Evolutionary conservation across 2,113 vertebrate genomes (phyloP).

Genomic region (Sander vitreus): DNA sequence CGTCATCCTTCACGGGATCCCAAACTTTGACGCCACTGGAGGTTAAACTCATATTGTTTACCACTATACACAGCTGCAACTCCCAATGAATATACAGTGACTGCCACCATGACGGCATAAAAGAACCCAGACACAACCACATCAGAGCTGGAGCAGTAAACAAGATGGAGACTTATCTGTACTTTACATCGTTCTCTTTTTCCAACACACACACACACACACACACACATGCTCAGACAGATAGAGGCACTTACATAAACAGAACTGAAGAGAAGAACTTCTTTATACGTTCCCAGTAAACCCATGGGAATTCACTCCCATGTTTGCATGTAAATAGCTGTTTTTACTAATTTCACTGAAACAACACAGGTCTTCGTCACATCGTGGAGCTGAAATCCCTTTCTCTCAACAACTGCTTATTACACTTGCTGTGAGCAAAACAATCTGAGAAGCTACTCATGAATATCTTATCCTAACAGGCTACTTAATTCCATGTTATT

Average conservation of each 20-base stretch:
- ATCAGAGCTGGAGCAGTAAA: conserved; percentile 66
- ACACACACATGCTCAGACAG: conserved; percentile 55
- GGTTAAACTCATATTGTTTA: conserved; percentile 80
- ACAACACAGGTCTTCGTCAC: conserved; percentile 52
- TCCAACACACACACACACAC: conserved; percentile 42
- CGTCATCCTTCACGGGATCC: conserved; percentile 91
- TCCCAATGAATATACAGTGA: conserved; percentile 34
- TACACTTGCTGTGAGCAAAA: conserved; percentile 44
- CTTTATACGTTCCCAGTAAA: conserved; percentile 54
- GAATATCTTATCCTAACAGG: neutral
- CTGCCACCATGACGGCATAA: conserved; percentile 25
- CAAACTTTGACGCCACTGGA: conserved; percentile 89
- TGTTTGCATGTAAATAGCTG: conserved; percentile 59
- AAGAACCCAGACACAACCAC: conserved; percentile 63
- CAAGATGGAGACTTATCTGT: conserved; percentile 62
- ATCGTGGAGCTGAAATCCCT: conserved; percentile 25
- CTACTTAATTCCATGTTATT: conserved; percentile 10
- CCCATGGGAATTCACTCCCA: conserved; percentile 52
- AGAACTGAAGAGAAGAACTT: conserved; percentile 35
- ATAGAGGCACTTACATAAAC: conserved; percentile 53
- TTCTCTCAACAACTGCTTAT: conserved; percentile 62
- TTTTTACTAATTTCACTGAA: conserved; percentile 58
- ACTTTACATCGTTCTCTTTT: conserved; percentile 42
- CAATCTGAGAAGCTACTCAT: conserved; percentile 5
- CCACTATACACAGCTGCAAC: conserved; percentile 50